A percentile compares a stretch with the other conserved stretches of the same genome.
Conservation (phyloP, 2,888 invertebrate species). For the Epsilonema sp. region DNA sequence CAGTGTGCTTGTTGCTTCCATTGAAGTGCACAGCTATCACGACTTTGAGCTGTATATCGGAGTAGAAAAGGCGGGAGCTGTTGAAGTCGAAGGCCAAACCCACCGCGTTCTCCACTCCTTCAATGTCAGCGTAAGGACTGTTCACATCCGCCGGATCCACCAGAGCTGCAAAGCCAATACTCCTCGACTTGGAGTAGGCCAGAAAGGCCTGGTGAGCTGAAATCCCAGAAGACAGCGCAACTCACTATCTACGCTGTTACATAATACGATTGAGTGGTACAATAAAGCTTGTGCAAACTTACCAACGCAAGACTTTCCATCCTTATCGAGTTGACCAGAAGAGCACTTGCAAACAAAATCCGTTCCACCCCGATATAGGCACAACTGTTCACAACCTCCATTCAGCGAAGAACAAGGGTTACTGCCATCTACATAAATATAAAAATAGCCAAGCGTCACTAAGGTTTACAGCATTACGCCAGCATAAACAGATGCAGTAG, state of each 20-base stretch:
- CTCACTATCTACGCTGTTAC: too few species aligned
- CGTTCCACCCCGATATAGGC: conserved; percentile 45
- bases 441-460: too few species aligned
- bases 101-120: conserved; percentile 61
- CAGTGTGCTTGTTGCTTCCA: too few species aligned
- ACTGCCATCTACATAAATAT: too few species aligned
- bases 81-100: conserved; percentile 58
- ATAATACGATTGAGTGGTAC: background rate
- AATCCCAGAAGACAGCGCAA: too few species aligned
- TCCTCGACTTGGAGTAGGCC: conserved; percentile 57
- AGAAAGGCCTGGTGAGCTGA: conserved; percentile 57
- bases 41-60: conserved; percentile 64
- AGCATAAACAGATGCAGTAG: too few species aligned
- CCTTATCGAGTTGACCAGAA: conserved; percentile 49
- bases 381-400: conserved; percentile 56
- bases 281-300: conserved; percentile 12
- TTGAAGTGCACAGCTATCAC: conserved; percentile 62
- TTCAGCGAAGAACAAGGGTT: conserved; percentile 47
- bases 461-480: too few species aligned
- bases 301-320: conserved; percentile 48
- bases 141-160: conserved; percentile 32
- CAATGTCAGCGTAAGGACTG: conserved; percentile 48
- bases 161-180: conserved; percentile 59
- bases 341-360: conserved; percentile 50
- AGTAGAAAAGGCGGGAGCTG: conserved; percentile 52